Percentiles rank a stretch among this genome's conserved stretches.
These are phyloP conservation scores for Pegea sp. DNA, from an alignment of 23 tunicate genomes.

Conservation along the genomic window DNA sequence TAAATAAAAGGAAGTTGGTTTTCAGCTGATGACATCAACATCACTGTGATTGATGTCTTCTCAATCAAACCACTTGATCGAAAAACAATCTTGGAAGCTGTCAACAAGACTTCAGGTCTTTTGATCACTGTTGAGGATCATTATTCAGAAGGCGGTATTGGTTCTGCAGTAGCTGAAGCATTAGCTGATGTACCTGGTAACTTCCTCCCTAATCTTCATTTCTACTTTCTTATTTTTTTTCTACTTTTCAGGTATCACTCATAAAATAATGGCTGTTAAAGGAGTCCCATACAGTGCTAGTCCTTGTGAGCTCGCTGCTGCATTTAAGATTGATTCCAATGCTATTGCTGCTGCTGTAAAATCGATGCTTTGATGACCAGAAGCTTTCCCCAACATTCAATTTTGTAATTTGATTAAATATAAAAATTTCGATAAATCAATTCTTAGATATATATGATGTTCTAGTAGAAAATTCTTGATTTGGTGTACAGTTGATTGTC, in stretches of 20 bases:
- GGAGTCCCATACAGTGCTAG: conserved; percentile 77
- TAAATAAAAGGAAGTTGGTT: not conserved
- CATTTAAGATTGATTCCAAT: conserved; percentile 61
- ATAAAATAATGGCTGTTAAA: conserved; percentile 45
- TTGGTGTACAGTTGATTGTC: too few relatives aligned
- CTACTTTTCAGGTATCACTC: conserved; percentile 22
- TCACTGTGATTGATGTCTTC: conserved; percentile 79
- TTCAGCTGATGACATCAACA: conserved; percentile 30
- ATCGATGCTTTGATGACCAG: too few relatives aligned
- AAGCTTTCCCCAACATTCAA: too few relatives aligned
- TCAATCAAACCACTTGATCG: conserved; percentile 72
- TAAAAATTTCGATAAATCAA: too few relatives aligned
- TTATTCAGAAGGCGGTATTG: conserved; percentile 86
- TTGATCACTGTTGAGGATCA: conserved; percentile 94
- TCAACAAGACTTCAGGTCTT: conserved; percentile 53
- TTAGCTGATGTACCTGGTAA: conserved; percentile 43
- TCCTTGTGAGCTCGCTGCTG: conserved; percentile 47
- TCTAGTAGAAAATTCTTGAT: too few relatives aligned
- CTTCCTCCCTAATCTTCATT: not conserved
- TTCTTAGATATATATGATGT: too few relatives aligned
- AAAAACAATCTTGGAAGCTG: conserved; percentile 24
- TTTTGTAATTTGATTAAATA: too few relatives aligned
- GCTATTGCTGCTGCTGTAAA: conserved; percentile 83
- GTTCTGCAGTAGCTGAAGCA: conserved; percentile 86
- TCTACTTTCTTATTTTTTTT: not conserved